Evolutionary conservation across 2,113 vertebrate genomes (phyloP).

Genomic region (Anarrhichthys ocellatus): DNA sequence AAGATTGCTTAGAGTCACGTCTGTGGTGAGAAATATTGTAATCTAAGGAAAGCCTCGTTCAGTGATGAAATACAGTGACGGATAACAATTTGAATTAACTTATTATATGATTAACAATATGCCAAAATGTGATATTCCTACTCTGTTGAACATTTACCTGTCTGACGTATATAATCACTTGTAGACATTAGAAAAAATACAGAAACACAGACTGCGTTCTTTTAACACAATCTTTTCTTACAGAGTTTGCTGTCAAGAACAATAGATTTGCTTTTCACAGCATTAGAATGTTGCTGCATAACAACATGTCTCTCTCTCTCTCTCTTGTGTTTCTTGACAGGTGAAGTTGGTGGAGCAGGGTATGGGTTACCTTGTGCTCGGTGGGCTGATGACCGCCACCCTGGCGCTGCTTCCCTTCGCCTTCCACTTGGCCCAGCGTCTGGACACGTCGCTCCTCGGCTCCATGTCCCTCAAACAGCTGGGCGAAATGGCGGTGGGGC

Average conservation of each 20-base stretch:
- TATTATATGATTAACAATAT: background rate
- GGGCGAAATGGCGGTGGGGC: constrained; percentile 84
- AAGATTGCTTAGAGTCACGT: background rate
- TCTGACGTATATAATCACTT: background rate
- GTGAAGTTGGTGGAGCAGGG: constrained; percentile 95
- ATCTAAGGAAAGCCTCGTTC: background rate
- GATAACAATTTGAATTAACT: background rate
- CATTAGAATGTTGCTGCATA: background rate
- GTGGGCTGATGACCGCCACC: constrained; percentile 87
- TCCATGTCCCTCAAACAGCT: constrained; percentile 84
- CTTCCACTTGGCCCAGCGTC: constrained; percentile 87
- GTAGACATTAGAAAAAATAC: background rate
- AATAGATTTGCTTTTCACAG: background rate
- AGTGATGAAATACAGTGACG: background rate
- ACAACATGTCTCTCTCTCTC: background rate
- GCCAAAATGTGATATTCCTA: background rate
- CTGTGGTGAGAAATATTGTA: background rate
- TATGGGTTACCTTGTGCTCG: constrained; percentile 92
- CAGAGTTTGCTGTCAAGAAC: background rate
- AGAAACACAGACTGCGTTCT: background rate
- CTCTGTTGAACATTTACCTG: background rate
- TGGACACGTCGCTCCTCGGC: constrained; percentile 85
- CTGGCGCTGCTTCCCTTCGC: constrained; percentile 91
- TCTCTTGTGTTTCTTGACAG: constrained; percentile 71
- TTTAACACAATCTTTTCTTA: background rate